phyloP scores from a whole-genome alignment of 2,888 invertebrate genomes.

The Orchesella flavescens region DNA sequence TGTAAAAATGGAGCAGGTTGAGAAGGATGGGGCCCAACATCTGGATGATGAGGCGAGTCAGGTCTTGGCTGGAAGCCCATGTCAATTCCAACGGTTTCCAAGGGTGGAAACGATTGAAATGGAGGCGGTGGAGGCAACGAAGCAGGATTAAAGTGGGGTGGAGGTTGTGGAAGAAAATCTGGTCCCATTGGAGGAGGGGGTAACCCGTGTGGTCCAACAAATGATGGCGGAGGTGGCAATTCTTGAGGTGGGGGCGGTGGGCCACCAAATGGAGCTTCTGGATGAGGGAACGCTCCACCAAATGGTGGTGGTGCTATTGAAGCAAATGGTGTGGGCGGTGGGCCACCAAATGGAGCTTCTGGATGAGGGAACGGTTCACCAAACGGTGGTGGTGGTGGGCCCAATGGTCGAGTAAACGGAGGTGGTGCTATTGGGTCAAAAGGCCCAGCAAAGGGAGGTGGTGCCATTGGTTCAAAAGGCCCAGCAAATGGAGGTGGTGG shows the following conservation, averaged over 20 bases:
- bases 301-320: not conserved
- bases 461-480: not conserved
- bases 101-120: not conserved
- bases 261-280: too few species aligned
- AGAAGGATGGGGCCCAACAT: too few species aligned
- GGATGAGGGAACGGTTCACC: not conserved
- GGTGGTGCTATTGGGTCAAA: not conserved
- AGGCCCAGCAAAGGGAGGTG: not conserved
- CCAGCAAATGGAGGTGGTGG: not conserved
- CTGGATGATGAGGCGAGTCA: not conserved
- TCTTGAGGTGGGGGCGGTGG: too few species aligned
- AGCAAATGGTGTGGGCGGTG: not conserved
- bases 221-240: too few species aligned
- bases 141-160: not conserved
- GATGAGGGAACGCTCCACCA: too few species aligned
- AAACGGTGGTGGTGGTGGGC: not conserved
- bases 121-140: not conserved
- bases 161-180: not conserved
- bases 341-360: too few species aligned
- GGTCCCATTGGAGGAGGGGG: not conserved
- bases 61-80: not conserved
- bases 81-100: not conserved
- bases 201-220: too few species aligned
- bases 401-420: not conserved
- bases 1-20: too few species aligned